Evolutionary conservation across 2,113 vertebrate species (phyloP).

Genomic region (Leucoraja erinaceus): DNA sequence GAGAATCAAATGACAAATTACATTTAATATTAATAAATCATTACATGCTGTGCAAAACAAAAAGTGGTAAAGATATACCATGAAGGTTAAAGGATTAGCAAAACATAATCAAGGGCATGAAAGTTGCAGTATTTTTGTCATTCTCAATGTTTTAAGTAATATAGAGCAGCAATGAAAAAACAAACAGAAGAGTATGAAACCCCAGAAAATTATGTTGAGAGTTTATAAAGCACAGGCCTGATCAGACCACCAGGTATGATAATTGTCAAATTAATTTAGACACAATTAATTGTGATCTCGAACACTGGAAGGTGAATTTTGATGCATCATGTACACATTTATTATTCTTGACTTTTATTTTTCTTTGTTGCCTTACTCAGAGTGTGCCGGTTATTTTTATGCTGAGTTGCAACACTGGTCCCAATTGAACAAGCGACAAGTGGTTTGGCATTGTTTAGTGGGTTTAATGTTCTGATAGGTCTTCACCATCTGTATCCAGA

Average conservation of each 20-base stretch:
- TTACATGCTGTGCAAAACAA: not conserved
- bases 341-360: not conserved
- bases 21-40: not conserved
- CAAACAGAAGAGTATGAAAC: not conserved
- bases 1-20: not conserved
- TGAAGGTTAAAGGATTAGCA: not conserved
- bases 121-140: not conserved
- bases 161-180: not conserved
- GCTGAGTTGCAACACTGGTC: not conserved
- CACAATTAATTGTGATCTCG: not conserved
- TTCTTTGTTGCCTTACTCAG: not conserved
- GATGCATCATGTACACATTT: not conserved
- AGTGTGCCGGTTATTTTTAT: not conserved
- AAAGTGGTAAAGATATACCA: not conserved
- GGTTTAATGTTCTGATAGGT: not conserved
- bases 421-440: too few relatives aligned
- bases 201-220: not conserved
- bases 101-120: not conserved
- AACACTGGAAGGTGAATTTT: not conserved
- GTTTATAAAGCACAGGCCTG: not conserved
- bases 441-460: too few relatives aligned
- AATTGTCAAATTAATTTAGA: not conserved
- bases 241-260: not conserved
- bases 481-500: not conserved
- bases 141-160: not conserved